Percentiles rank a stretch among this genome's conserved stretches.
These are phyloP conservation scores for Escarpia spicata DNA, from an alignment of 2,888 invertebrate species.

Conservation along the genomic window DNA sequence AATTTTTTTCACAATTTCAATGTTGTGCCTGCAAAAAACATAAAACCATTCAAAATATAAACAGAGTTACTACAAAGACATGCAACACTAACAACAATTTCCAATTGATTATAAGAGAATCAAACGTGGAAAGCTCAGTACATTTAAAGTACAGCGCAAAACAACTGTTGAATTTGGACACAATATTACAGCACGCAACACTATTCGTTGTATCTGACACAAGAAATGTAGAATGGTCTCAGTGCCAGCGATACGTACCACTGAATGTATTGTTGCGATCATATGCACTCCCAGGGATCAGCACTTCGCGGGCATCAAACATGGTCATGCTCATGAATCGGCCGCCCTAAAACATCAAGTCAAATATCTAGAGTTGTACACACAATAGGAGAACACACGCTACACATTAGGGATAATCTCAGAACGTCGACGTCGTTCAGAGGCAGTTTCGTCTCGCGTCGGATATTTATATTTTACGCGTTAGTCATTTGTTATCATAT, in stretches of 20 bases:
- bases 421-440: too few species aligned
- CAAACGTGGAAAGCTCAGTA: neutral
- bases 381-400: neutral
- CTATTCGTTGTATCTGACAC: too few species aligned
- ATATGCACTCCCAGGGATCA: constrained; percentile 93
- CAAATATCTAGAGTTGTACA: neutral
- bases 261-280: constrained; percentile 72
- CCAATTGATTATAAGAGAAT: too few species aligned
- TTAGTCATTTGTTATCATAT: too few species aligned
- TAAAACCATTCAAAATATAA: too few species aligned
- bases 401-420: neutral
- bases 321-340: constrained; percentile 98
- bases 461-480: too few species aligned
- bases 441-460: too few species aligned
- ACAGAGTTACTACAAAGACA: too few species aligned
- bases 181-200: neutral
- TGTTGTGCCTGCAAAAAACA: too few species aligned
- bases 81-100: too few species aligned
- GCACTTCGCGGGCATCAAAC: constrained; percentile 95
- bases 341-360: constrained; percentile 65
- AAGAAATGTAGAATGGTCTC: neutral
- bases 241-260: constrained; percentile 24
- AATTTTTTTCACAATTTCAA: too few species aligned
- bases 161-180: neutral
- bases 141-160: neutral